phyloP scores from a whole-genome alignment of 2,797 vertebrate genomes.

The Vespertilio murinus region DNA sequence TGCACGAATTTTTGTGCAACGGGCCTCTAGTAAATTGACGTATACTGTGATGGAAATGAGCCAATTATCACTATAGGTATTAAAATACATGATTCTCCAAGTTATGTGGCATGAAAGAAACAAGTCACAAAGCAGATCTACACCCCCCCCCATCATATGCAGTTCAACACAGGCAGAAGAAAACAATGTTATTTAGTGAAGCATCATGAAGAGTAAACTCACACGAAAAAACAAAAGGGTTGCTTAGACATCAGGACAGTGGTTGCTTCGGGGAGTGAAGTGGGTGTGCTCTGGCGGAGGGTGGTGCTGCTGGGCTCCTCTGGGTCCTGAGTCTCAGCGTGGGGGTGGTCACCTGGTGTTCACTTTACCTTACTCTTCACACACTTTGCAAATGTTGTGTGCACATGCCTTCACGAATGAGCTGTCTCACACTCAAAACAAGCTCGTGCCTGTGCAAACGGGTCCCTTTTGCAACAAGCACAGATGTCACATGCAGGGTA shows the following conservation, averaged over 20 bases:
- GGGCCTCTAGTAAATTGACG: neutral
- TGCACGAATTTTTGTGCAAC: no score
- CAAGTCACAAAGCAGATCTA: neutral
- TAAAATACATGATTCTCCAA: neutral
- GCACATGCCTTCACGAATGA: neutral
- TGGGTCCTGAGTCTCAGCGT: neutral
- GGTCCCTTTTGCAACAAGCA: neutral
- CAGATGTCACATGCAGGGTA: neutral
- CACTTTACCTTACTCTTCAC: neutral
- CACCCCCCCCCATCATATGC: neutral
- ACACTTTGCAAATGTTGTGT: neutral
- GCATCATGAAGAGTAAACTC: neutral
- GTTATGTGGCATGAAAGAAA: neutral
- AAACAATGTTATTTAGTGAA: neutral
- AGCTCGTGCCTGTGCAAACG: neutral
- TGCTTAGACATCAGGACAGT: neutral
- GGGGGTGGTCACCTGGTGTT: neutral
- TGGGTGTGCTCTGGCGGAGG: accelerated
- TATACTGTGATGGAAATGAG: neutral
- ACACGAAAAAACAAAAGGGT: neutral
- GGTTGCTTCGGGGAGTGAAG: neutral
- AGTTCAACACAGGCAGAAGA: neutral
- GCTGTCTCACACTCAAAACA: neutral
- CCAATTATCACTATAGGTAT: neutral
- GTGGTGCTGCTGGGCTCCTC: neutral